phyloP scores from a whole-genome alignment of 2,888 invertebrate species.

The Bursaphelenchus okinawaensis region DNA sequence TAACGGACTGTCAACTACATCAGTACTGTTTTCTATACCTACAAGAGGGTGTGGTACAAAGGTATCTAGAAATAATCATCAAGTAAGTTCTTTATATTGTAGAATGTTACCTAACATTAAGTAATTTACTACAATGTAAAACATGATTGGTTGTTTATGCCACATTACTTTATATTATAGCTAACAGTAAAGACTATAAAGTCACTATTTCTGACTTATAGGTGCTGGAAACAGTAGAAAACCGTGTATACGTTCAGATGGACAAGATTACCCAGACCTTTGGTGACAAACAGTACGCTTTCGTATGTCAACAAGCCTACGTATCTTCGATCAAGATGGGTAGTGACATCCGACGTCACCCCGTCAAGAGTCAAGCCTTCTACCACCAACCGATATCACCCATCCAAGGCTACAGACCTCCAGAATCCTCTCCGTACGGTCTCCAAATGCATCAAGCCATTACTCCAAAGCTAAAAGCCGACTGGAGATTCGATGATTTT shows the following conservation, averaged over 20 bases:
- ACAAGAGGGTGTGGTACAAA: slow-evolving; percentile 55
- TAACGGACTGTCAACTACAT: slow-evolving; percentile 45
- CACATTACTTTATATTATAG: too few relatives aligned
- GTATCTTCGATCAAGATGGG: not conserved
- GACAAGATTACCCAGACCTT: slow-evolving; percentile 52
- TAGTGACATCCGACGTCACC: slow-evolving; percentile 29
- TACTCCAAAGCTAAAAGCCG: not conserved
- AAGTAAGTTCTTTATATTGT: slow-evolving; percentile 37
- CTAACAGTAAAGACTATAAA: too few relatives aligned
- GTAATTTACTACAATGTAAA: too few relatives aligned
- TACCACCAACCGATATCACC: not conserved
- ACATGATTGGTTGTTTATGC: too few relatives aligned
- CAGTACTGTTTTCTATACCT: slow-evolving; percentile 55
- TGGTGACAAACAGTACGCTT: slow-evolving; percentile 52
- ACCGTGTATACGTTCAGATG: slow-evolving; percentile 57
- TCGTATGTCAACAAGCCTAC: slow-evolving; percentile 39
- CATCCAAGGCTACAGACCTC: not conserved
- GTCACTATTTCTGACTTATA: too few relatives aligned
- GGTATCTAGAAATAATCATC: slow-evolving; percentile 40
- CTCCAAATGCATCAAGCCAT: not conserved
- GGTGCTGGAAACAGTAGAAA: slow-evolving; percentile 54
- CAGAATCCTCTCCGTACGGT: not conserved
- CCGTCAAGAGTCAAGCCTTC: slow-evolving; percentile 1
- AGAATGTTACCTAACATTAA: slow-evolving; percentile 10
- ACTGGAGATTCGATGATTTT: not conserved